Evolutionary conservation across 1,140 invertebrate genomes (phyloP), one percentile per base, ranked within the genome.

Genomic region (Calliopsis andreniformis): DNA sequence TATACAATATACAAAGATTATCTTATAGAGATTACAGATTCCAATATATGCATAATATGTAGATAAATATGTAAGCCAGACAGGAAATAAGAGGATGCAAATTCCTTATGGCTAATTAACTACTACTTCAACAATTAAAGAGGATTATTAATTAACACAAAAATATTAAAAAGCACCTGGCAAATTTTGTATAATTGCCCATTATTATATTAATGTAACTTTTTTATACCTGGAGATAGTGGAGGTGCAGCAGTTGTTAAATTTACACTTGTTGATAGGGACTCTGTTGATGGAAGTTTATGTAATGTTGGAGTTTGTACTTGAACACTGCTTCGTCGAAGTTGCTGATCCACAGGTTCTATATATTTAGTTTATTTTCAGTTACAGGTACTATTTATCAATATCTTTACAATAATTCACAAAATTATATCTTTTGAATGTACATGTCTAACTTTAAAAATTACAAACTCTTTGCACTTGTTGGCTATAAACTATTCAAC

Each of bases 241-340:
- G 91, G 90, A 78, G 89, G 85, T 70, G 79, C 82, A 78, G 87
- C 88, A 58, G 83, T 78, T 67, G 86, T 82, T 63, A 87, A 82
- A 86, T 87, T 91, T 82, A 88, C 85, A 66, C 86, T 89, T 59
- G 87, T 79, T 10, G 88, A 81, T 63, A 92, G 84, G 32, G 91
- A 91, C 85, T 92, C 91, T 20, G 90, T 90, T 47, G 91, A 92
- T 79, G 90, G 90, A 81, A 91, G 89, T 80, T 92, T 92, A 42
- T 90, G 86, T 82, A 92, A 83, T 66, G 88, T 86, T 55, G 85
- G 78, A 49, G 88, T 86, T 47, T 88, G 89, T 63, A 85, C 89
- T 79, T 91, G 89, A 35, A 88, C 87, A 80, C 90, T 91, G 76
- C 91, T 88, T 62, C 91, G 86, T 78, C 91, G 88, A 53, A 83